Conservation (phyloP, 2,888 invertebrate species). For the Pemphredon lugubris region DNA sequence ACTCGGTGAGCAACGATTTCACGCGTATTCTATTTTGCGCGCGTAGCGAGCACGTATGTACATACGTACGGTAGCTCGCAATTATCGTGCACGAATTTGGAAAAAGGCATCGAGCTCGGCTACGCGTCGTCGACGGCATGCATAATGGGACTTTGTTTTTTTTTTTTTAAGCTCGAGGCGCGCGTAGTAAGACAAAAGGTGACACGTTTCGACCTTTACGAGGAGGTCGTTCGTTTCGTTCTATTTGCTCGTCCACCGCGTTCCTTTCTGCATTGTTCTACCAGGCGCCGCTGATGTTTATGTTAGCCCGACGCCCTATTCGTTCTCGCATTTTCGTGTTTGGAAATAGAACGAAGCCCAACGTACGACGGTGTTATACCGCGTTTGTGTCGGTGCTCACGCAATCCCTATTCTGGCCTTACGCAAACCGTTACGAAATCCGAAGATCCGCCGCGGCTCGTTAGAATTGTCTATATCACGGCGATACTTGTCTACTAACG, state of each 20-base stretch:
- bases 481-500: too few species aligned
- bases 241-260: slow-evolving; percentile 41
- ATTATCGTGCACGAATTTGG: too few species aligned
- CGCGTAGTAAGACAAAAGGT: not conserved
- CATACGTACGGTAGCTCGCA: too few species aligned
- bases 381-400: slow-evolving; percentile 25
- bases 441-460: slow-evolving; percentile 6
- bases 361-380: slow-evolving; percentile 58
- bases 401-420: not conserved
- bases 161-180: too few species aligned
- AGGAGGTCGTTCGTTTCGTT: slow-evolving; percentile 28
- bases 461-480: slow-evolving; percentile 33
- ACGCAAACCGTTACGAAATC: slow-evolving; percentile 38
- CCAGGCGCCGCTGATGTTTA: slow-evolving; percentile 49
- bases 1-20: too few species aligned
- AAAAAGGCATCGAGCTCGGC: too few species aligned
- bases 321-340: slow-evolving; percentile 60
- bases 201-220: slow-evolving; percentile 20
- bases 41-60: too few species aligned
- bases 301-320: slow-evolving; percentile 28
- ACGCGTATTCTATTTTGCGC: too few species aligned
- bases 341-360: slow-evolving; percentile 69
- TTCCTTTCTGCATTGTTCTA: slow-evolving; percentile 57
- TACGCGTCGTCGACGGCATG: slow-evolving; percentile 59
- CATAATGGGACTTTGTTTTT: too few species aligned